Base-by-base conservation (phyloP, 2,113 vertebrate species). In the Cromileptes altivelis region DNA sequence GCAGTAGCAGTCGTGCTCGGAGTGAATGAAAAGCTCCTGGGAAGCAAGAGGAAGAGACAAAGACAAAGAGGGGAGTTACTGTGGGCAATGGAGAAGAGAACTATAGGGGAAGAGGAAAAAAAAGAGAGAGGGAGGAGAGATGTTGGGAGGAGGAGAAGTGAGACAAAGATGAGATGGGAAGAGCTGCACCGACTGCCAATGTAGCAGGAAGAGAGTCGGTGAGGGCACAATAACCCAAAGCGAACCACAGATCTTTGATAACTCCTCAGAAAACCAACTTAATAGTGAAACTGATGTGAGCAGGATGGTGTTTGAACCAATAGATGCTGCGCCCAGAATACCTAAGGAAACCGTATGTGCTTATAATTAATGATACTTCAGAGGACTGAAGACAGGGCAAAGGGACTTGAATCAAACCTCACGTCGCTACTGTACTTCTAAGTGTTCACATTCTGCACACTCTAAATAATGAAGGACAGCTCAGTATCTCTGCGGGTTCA, bases 351-450 rank as follows among this genome's bases (percentile, higher is more conserved):
- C 15, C 33, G 57, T 82, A 78, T 75, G 60, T 0, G 33, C 40
- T 56, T 55, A 68, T 83, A 85, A 89, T 83, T 83, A 85, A 82
- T 71, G 72, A 78, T 68, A 78, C 72, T 81, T 83, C 64, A 80
- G 80, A 49, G 70, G 67, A 33, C 2, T 52, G 62, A 64, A 76
- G 81, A 87, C 74, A 30, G 63, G 58, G 69, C 3, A 21, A 42
- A 40, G 71, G 63, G 73, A 82, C 73, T 85, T 85, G 79, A 90
- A 84, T 91, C 73, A 81, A 84, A 81, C 60, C 55, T 65, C 40
- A n/a, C 17, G 10, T 58, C 17, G 53, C 76, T 33, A 57, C 75
- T 61, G 67, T 33, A 50, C 76, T 87, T 80, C 18, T 61, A 70
- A 75, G 70, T 50, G 70, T 58, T 69, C 30, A 17, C 50, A 70